Base-by-base conservation (phyloP, 1,140 invertebrate species). In the Phortica variegata region DNA sequence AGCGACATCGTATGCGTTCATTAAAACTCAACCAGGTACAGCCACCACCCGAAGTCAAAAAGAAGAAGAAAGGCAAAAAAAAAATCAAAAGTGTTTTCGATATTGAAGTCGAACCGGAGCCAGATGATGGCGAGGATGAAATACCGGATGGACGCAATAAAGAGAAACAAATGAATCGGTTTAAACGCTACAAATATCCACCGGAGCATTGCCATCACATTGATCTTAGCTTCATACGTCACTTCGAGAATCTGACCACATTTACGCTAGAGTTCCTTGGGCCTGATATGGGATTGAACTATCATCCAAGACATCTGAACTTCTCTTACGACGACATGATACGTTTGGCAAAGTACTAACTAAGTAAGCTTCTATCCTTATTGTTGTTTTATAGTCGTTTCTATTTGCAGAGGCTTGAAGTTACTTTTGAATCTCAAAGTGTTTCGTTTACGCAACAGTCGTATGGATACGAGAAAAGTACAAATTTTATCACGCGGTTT, bases 361-460 rank as follows among this genome's bases (percentile, higher is more conserved):
- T 12, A 10, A 36, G 21, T 26, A 33, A 34, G 13, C 13, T 34
- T 29, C 4, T 6, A 34, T 34, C 4, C 10, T 7, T 40, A 5
- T 17, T 16, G 9, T 12, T 19, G n/a, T n/a, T 7, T 5, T 40
- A 8, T 40, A 19, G 7, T 19, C 9, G 20, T 16, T 13, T 43
- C 18, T 29, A 18, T 26, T 40, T 13, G 3, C 8, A 61, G 45
- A 6, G 70, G 70, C 0, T 13, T 73, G 6, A 37, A 8, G 0
- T 21, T 6, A 1, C 37, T 73, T 8, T 2, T 48, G 3, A 44
- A 56, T n/a, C 51, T 73, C 1, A 49, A 58, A 12, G 42, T 59
- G 10, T 68, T 73, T 29, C 65, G 70, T 1, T 34, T 73, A 34
- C 62, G 69, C 23, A 68, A 68, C 17, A 73, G 70, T 8, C 43